These are phyloP conservation scores for Geophilus truncorum DNA, from an alignment of 2,888 invertebrate genomes.

Conservation along the genomic window DNA sequence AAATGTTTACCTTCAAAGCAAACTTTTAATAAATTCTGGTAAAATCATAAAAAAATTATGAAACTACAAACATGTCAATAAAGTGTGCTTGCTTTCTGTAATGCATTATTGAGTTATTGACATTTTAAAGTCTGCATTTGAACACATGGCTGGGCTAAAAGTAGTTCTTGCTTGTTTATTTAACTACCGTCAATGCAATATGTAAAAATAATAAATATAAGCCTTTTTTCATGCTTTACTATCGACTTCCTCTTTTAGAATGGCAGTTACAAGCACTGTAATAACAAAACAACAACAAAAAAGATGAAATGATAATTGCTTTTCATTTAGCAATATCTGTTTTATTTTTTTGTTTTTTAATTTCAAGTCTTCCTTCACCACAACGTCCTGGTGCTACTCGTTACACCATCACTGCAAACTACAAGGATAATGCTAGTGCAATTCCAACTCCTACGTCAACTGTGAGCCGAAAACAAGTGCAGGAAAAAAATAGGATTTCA, in stretches of 20 bases:
- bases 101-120: too few species aligned
- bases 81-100: too few species aligned
- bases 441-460: slow-evolving; percentile 28
- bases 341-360: neutral
- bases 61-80: too few species aligned
- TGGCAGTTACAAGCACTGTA: too few species aligned
- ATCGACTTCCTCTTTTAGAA: neutral
- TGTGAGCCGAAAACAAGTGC: slow-evolving; percentile 7
- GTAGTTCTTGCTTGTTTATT: too few species aligned
- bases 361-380: neutral
- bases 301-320: neutral
- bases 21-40: too few species aligned
- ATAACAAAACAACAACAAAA: neutral
- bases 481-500: slow-evolving; percentile 11
- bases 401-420: neutral
- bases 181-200: too few species aligned
- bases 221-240: neutral
- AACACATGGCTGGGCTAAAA: too few species aligned
- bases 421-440: slow-evolving; percentile 8
- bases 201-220: too few species aligned
- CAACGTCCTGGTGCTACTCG: neutral
- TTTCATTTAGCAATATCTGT: neutral
- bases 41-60: too few species aligned
- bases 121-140: too few species aligned
- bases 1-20: too few species aligned